Base-by-base conservation (phyloP, 2,797 vertebrate species). In the Danio kyathit region DNA sequence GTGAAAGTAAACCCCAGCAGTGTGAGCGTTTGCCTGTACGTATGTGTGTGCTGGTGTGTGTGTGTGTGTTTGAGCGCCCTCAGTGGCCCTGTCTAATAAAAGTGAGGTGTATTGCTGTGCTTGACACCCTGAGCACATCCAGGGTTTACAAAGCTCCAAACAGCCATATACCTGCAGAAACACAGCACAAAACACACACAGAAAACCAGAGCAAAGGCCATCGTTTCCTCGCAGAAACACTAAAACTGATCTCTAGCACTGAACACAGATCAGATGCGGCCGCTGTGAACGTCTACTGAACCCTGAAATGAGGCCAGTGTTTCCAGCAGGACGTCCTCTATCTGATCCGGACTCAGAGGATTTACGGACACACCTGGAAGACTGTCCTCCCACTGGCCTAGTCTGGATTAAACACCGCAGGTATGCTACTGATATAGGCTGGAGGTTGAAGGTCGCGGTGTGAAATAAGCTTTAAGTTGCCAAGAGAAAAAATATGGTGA, bases 61-160 rank as follows among this genome's bases (percentile, higher is more conserved):
- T 29, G 29, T 29, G 29, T 29, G 29, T 29, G 1, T 29, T 1
- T 29, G 29, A 29, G 19, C 17, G 17, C 19, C 60, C 14, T 67
- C 2, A 7, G 7, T 6, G 54, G 54, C 44, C 19, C 44, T 3
- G 19, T 51, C 44, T 63, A 73, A 73, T 73, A 73, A 73, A 73
- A 73, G 71, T 59, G 41, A 44, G 17, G 10, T 11, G 49, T 56
- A 13, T 56, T 56, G 12, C 54, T n/a, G 51, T 66, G 40, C 66
- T 46, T 76, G 63, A 76, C 78, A 81, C 16, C 70, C 51, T 49
- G 60, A 74, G 21, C 60, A 57, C 60, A 73, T 64, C 7, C 70
- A 6, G 48, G 19, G 21, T 29, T 51, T 16, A 43, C 65, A 40
- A 59, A 49, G 44, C 38, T 43, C 48, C 17, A 13, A 19, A 82